phyloP scores from a whole-genome alignment of 2,797 vertebrate species.

The Holocentrus rufus region DNA sequence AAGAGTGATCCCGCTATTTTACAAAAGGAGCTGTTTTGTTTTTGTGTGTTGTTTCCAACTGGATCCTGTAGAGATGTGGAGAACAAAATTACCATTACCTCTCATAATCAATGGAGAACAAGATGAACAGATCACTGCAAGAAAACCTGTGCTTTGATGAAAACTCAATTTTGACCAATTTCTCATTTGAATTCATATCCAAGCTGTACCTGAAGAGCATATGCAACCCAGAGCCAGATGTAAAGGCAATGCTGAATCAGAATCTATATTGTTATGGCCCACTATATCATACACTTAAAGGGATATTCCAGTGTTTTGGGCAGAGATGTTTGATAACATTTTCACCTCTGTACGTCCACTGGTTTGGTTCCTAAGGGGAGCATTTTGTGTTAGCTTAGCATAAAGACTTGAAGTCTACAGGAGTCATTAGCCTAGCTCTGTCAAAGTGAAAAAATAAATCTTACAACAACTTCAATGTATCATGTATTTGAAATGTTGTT shows the following conservation, averaged over 20 bases:
- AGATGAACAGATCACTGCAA: constrained; percentile 8
- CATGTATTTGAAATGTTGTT: no score
- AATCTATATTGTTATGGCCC: neutral
- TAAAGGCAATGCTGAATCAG: constrained; percentile 8
- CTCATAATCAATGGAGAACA: constrained; percentile 25
- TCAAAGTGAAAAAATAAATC: no score
- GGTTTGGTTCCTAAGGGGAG: no score
- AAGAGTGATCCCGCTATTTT: constrained; percentile 85
- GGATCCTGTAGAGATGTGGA: constrained; percentile 87
- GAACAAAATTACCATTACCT: constrained; percentile 69
- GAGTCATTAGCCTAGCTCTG: no score
- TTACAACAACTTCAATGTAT: no score
- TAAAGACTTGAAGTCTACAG: no score
- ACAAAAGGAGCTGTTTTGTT: constrained; percentile 82
- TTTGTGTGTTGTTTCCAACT: constrained; percentile 86
- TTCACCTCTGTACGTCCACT: no score
- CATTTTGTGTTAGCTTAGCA: no score
- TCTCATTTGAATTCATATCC: neutral
- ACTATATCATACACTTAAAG: neutral
- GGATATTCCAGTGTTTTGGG: no score
- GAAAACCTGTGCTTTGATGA: constrained; percentile 11
- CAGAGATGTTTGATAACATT: no score
- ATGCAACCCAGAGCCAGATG: neutral
- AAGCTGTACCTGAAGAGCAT: neutral
- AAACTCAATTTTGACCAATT: constrained; percentile 21